These are phyloP conservation scores for Peucedramus taeniatus DNA, from an alignment of 2,113 vertebrate species.

Conservation along the genomic window DNA sequence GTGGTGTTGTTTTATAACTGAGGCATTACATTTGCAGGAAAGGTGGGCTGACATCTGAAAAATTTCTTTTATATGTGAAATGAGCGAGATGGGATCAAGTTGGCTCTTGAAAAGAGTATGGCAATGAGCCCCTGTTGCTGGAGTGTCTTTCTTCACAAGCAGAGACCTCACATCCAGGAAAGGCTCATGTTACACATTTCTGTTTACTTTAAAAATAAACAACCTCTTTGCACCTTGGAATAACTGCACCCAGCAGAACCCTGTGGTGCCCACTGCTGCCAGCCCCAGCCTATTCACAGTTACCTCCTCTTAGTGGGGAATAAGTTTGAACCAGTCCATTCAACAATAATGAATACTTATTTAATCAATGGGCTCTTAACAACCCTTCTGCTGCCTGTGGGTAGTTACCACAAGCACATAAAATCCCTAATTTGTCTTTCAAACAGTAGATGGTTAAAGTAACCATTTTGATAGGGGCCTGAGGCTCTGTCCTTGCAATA, in stretches of 20 bases:
- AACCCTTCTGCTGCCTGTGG: neutral
- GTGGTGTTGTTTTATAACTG: neutral
- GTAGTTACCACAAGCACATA: constrained; percentile 35
- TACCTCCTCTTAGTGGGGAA: neutral
- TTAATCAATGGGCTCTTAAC: constrained; percentile 42
- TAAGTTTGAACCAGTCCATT: constrained; percentile 7
- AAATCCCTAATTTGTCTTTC: constrained; percentile 48
- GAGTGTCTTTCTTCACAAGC: neutral
- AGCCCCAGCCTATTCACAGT: neutral
- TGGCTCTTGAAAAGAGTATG: neutral
- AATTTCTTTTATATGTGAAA: neutral
- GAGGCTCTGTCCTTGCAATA: neutral
- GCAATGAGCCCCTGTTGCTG: neutral
- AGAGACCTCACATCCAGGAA: neutral
- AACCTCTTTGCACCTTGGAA: neutral
- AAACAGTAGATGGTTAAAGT: neutral
- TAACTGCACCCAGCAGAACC: neutral
- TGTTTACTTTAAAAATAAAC: neutral
- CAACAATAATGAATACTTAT: constrained; percentile 39
- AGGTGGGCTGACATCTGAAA: neutral
- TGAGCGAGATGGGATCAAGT: neutral
- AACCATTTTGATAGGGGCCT: neutral
- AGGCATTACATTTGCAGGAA: neutral
- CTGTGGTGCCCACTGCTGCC: neutral
- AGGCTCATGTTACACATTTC: neutral